phyloP scores from a whole-genome alignment of 2,113 vertebrate species.

The Myiopsitta monachus region DNA sequence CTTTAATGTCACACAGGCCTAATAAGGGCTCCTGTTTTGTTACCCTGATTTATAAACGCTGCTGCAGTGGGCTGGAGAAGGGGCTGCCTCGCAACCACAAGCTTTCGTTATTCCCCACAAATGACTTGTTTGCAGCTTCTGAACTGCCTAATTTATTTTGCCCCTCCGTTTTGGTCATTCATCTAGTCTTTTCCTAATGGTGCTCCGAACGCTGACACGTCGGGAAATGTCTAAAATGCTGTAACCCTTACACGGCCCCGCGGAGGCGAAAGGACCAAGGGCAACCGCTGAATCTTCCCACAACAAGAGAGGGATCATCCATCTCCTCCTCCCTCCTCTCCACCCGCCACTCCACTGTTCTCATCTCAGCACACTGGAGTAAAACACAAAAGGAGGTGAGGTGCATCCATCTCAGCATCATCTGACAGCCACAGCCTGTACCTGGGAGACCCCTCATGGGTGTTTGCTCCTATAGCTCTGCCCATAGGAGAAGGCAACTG shows the following conservation, averaged over 20 bases:
- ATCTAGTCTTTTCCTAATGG: conserved; percentile 57
- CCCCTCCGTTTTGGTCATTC: conserved; percentile 42
- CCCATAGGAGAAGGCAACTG: background rate
- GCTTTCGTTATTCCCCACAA: background rate
- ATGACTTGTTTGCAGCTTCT: conserved; percentile 16
- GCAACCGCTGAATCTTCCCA: conserved; percentile 53
- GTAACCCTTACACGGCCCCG: background rate
- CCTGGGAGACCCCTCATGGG: background rate
- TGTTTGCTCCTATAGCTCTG: background rate
- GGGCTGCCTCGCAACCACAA: background rate
- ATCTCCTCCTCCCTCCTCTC: conserved; percentile 35
- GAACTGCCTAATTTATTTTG: conserved; percentile 57
- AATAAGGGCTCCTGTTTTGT: background rate
- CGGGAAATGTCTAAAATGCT: conserved; percentile 41
- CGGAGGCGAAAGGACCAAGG: conserved; percentile 28
- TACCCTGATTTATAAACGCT: conserved; percentile 41
- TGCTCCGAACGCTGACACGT: conserved; percentile 23
- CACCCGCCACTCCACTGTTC: background rate
- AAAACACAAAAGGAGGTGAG: background rate
- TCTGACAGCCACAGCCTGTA: background rate
- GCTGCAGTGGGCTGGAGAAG: background rate
- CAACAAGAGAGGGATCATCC: conserved; percentile 46
- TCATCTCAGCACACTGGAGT: background rate
- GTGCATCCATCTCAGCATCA: background rate
- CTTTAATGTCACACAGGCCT: background rate